Conservation (phyloP, 2,797 vertebrate genomes). For the Tenualosa ilisha region DNA sequence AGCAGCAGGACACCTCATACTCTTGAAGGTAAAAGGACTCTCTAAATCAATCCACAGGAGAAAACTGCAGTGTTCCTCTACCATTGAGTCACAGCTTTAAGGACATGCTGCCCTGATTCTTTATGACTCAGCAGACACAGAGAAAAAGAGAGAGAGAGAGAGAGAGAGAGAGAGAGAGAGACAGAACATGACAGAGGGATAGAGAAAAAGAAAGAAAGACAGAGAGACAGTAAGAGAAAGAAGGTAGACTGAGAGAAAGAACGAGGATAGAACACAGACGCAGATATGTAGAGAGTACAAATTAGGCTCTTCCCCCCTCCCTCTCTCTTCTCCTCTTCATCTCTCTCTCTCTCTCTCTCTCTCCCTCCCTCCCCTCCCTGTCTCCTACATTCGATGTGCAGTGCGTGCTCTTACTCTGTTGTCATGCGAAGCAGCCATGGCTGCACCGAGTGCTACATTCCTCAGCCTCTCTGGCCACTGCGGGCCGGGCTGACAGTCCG, state of each 20-base stretch:
- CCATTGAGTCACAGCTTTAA: slow-evolving; percentile 34
- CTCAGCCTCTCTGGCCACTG: not conserved
- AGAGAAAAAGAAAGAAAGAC: slow-evolving; percentile 1
- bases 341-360: not conserved
- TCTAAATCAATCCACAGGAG: slow-evolving; percentile 29
- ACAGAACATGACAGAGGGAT: slow-evolving; percentile 41
- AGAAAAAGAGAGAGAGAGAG: slow-evolving; percentile 22
- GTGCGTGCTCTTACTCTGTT: not conserved
- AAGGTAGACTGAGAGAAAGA: slow-evolving; percentile 14
- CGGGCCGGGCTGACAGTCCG: not conserved
- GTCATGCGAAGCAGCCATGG: slow-evolving; percentile 58
- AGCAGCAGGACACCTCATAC: not conserved
- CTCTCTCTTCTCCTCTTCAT: not conserved
- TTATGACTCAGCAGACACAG: slow-evolving; percentile 40
- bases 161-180: slow-evolving; percentile 14
- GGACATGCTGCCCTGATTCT: slow-evolving; percentile 34
- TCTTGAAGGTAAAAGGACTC: slow-evolving; percentile 27
- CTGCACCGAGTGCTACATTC: not conserved
- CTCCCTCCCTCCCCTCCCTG: not conserved
- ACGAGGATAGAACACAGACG: not conserved
- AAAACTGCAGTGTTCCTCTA: slow-evolving; percentile 23
- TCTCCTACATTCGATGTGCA: slow-evolving; percentile 38
- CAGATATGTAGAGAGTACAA: slow-evolving; percentile 16
- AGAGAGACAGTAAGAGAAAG: not conserved
- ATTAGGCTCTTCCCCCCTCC: not conserved